Percentiles rank a stretch among this genome's conserved stretches.
These are phyloP conservation scores for Leptogaster cylindrica DNA, from an alignment of 2,888 invertebrate genomes.

Conservation along the genomic window DNA sequence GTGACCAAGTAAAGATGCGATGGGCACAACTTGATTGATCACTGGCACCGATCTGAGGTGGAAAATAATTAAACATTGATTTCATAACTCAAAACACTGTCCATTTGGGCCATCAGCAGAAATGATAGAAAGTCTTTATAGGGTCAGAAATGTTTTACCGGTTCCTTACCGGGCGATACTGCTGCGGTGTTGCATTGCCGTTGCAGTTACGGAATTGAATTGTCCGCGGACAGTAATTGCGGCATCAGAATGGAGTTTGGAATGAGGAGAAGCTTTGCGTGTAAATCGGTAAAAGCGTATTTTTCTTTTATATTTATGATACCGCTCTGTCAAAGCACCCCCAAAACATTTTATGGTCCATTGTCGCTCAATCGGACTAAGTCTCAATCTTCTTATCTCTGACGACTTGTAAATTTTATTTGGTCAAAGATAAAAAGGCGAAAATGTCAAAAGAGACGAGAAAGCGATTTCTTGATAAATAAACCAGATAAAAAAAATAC, in stretches of 20 bases:
- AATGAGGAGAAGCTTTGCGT: no score
- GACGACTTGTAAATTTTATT: constrained; percentile 21
- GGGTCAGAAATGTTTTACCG: background rate
- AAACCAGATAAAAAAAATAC: background rate
- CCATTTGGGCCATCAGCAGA: background rate
- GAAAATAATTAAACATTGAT: constrained; percentile 18
- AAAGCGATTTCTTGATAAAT: constrained; percentile 22
- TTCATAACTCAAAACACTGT: constrained; percentile 5
- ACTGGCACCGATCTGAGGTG: background rate
- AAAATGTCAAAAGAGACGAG: background rate
- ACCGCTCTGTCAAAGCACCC: background rate
- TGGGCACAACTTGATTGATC: constrained; percentile 11
- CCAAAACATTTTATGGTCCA: background rate
- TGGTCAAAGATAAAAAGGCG: background rate
- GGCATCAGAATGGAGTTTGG: no score
- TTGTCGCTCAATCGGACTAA: background rate
- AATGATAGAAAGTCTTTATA: background rate
- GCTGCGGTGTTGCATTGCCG: background rate
- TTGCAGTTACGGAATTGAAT: background rate
- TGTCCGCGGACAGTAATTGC: no score
- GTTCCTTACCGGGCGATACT: background rate
- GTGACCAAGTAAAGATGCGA: background rate
- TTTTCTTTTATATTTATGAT: background rate
- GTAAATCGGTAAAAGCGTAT: no score
- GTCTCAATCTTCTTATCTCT: background rate